A percentile compares a stretch with the other conserved stretches of the same genome.
Evolutionary conservation across 2,797 vertebrate species (phyloP).

Genomic region (Ataeniobius toweri): DNA sequence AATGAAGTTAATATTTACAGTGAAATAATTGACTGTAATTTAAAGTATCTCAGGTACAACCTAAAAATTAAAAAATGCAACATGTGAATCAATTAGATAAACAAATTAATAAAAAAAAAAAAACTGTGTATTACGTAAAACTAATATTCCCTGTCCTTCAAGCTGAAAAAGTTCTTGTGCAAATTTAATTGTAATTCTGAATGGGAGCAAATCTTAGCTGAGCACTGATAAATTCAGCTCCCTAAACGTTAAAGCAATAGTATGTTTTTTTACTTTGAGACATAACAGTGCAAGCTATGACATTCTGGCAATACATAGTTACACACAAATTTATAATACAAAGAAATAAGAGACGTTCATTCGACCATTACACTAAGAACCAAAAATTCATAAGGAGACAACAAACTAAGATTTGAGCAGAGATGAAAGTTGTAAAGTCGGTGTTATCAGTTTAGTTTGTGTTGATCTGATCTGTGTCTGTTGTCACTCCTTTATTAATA

Average conservation of each 20-base stretch:
- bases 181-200: neutral
- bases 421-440: neutral
- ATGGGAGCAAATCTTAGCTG: neutral
- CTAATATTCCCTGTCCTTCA: neutral
- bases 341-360: neutral
- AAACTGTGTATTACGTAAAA: too few species aligned
- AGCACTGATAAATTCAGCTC: neutral
- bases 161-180: too few species aligned
- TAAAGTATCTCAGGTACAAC: too few species aligned
- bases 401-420: neutral
- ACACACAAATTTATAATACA: neutral
- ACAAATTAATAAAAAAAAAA: too few species aligned
- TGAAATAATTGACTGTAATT: too few species aligned
- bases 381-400: neutral
- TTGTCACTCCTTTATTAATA: neutral
- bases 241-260: neutral
- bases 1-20: too few species aligned
- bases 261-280: neutral
- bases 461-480: neutral
- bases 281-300: neutral
- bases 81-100: too few species aligned
- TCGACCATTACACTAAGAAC: neutral
- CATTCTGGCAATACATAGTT: neutral
- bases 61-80: too few species aligned
- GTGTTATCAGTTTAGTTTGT: neutral